Evolutionary conservation across 2,888 invertebrate genomes (phyloP), one percentile per base, ranked within the genome.

Genomic region (Entomobrya multifasciata): DNA sequence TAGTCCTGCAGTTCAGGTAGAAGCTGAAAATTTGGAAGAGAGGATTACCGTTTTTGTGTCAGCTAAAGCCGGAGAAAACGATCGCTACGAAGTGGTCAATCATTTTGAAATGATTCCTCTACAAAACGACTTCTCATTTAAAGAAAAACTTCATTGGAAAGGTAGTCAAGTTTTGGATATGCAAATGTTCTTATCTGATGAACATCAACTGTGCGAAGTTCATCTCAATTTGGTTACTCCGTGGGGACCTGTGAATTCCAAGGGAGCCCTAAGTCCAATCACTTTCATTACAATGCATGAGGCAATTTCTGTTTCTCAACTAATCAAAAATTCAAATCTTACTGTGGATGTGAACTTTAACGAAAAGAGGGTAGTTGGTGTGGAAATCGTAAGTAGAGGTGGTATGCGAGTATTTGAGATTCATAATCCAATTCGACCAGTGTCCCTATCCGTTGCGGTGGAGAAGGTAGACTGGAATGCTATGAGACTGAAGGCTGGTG

Each of bases 351-450:
- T 88, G 3, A n/a, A 65, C 0, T 88, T 89, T 55, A 88, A 91
- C 67, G 67, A 52, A 0, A 62, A 81, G 30, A 89, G 88, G 74
- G n/a, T 90, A 8, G 47, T 90, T 65, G 90, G 90, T 6, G 3
- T 91, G 8, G 88, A 90, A 60, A 25, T 91, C 5, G 89, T 90
- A 0, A 91, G 88, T 44, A 81, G 67, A n/a, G 60, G 89, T 22
- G 90, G 89, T 2, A 84, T 86, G 47, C 77, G 88, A 27, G 62
- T 88, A 25, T 62, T 92, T 15, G 90, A 91, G 76, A 86, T 92
- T 30, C 88, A 89, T 67, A 92, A 91, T 79, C 92, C 92, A 5
- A 86, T 92, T 62, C 88, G 90, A 1, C 91, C 92, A 15, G 88
- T 92, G 13, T 91, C 91, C 62, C 30, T 92, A 13, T 82, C 90